Conservation (phyloP, 1,140 invertebrate species). For the Papilio machaon region DNA sequence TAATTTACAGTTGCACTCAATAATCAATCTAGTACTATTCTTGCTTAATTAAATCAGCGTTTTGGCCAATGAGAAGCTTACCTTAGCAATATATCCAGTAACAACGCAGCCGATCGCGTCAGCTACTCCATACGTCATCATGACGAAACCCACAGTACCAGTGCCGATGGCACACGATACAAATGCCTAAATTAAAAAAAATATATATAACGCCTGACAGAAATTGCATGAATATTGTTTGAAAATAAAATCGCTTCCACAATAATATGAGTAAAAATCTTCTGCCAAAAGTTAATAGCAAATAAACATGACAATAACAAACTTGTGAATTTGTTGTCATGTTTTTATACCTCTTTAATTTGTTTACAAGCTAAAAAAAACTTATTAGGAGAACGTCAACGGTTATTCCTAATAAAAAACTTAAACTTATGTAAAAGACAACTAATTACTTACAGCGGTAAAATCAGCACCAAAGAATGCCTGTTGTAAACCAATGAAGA, state of each 20-base stretch:
- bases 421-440: neutral
- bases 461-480: constrained; percentile 95
- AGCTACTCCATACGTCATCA: constrained; percentile 93
- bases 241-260: no score
- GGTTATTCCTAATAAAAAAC: neutral
- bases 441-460: constrained; percentile 86
- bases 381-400: neutral
- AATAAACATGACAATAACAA: neutral
- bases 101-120: constrained; percentile 91
- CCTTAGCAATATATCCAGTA: constrained; percentile 91
- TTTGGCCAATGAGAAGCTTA: constrained; percentile 38
- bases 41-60: neutral
- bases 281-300: neutral
- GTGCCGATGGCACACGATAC: constrained; percentile 95
- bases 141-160: constrained; percentile 93
- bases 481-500: constrained; percentile 96
- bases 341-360: neutral
- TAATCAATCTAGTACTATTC: neutral
- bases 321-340: neutral
- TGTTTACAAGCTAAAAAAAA: neutral
- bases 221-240: neutral
- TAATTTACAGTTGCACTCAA: neutral
- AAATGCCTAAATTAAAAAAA: constrained; percentile 86
- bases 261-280: neutral
- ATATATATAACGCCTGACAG: neutral